phyloP scores from a whole-genome alignment of 2,888 invertebrate genomes.

The Drosophila bunnanda region DNA sequence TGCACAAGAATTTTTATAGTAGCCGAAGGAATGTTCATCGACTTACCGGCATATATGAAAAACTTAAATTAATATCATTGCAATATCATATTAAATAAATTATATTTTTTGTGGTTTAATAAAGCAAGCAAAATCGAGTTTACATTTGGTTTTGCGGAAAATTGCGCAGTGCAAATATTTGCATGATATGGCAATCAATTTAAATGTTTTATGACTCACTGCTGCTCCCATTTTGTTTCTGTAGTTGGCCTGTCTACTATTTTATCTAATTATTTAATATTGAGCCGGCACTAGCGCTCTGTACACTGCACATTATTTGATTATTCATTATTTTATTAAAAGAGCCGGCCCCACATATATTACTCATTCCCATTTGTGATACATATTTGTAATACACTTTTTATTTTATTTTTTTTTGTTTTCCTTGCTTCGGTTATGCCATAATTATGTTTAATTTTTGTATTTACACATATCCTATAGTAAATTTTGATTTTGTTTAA shows the following conservation, averaged over 20 bases:
- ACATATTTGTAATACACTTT: conserved; percentile 21
- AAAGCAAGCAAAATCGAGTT: conserved; percentile 23
- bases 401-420: conserved; percentile 17
- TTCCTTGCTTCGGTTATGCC: conserved; percentile 5
- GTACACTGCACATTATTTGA: conserved; percentile 50
- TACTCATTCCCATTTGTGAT: conserved; percentile 20
- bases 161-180: conserved; percentile 61
- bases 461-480: conserved; percentile 61
- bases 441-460: conserved; percentile 60
- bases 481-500: conserved; percentile 55
- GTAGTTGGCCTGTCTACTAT: conserved; percentile 32
- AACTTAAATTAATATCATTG: conserved; percentile 11
- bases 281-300: conserved; percentile 27
- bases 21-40: not conserved
- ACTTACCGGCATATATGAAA: conserved; percentile 3
- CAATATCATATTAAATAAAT: conserved; percentile 32
- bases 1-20: not conserved
- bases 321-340: conserved; percentile 62
- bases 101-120: conserved; percentile 2
- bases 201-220: conserved; percentile 59
- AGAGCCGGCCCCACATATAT: conserved; percentile 44
- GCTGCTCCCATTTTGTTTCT: conserved; percentile 27
- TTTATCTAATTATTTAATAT: conserved; percentile 64
- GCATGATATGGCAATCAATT: conserved; percentile 71
- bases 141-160: conserved; percentile 44